phyloP scores from a whole-genome alignment of 2,797 vertebrate genomes.

The Cynopterus sphinx region DNA sequence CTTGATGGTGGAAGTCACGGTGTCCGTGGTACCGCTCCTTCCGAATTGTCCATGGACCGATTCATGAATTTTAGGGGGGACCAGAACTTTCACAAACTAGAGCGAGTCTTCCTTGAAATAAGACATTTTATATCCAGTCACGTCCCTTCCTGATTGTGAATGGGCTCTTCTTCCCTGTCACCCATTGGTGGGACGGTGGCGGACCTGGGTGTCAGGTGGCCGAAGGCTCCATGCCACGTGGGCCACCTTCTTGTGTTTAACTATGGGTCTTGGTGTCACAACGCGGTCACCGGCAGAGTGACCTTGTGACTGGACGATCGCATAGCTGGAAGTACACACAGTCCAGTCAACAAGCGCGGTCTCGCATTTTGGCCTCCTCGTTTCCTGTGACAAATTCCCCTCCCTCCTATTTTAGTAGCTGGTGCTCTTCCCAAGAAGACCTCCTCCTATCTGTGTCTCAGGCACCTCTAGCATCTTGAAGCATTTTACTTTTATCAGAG shows the following conservation, averaged over 20 bases:
- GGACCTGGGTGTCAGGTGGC: accelerated
- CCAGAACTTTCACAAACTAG: not conserved
- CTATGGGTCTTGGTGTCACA: not conserved
- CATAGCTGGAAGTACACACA: not conserved
- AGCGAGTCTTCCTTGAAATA: not conserved
- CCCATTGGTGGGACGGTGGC: not conserved
- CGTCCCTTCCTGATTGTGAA: not conserved
- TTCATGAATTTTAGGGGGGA: not conserved
- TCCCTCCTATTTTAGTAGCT: not conserved
- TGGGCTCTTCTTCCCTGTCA: not conserved
- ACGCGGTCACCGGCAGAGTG: not conserved
- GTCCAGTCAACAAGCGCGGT: not conserved
- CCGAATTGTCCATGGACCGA: not conserved
- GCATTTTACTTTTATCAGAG: slow-evolving; percentile 9
- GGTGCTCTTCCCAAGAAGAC: not conserved
- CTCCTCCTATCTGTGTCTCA: not conserved
- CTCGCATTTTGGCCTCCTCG: not conserved
- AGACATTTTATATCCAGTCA: not conserved
- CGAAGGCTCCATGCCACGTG: accelerated
- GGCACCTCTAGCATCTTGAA: slow-evolving; percentile 54
- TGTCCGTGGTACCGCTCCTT: too few relatives aligned
- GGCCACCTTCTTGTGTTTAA: not conserved
- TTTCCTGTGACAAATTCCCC: slow-evolving; percentile 40
- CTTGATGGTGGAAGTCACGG: accelerated
- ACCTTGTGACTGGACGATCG: not conserved